phyloP scores from a whole-genome alignment of 2,888 invertebrate species.

The Emmelina monodactyla region DNA sequence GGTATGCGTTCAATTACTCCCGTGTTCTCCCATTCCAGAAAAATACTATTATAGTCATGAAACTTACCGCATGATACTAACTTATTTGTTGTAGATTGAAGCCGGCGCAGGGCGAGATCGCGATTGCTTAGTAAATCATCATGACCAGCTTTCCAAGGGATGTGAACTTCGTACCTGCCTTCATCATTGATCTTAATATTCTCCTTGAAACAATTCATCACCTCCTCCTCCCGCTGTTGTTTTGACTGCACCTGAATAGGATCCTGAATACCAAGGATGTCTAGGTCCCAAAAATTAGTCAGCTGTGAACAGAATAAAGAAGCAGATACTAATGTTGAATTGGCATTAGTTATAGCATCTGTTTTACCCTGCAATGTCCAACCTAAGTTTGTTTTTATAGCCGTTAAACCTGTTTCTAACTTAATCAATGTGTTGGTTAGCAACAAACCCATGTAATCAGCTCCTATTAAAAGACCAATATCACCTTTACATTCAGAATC shows the following conservation, averaged over 20 bases:
- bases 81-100: conserved; percentile 5
- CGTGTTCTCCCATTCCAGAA: conserved; percentile 3
- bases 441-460: not conserved
- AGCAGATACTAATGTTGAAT: too few species aligned
- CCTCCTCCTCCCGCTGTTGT: not conserved
- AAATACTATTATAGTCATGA: conserved; percentile 5
- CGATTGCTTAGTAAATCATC: conserved; percentile 4
- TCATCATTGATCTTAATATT: not conserved
- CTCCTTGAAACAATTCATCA: too few species aligned
- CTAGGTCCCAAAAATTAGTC: not conserved
- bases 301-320: not conserved
- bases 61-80: conserved; percentile 3
- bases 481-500: conserved; percentile 3
- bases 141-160: conserved; percentile 3
- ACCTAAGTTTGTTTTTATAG: not conserved
- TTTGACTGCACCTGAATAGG: not conserved
- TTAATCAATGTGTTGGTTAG: not conserved
- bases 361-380: not conserved
- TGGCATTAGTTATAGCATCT: too few species aligned
- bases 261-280: not conserved
- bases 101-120: not conserved
- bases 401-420: not conserved
- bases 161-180: conserved; percentile 7
- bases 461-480: not conserved
- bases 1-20: conserved; percentile 3